These are phyloP conservation scores for Tadarida brasiliensis DNA, from an alignment of 2,797 vertebrate genomes.

Conservation along the genomic window DNA sequence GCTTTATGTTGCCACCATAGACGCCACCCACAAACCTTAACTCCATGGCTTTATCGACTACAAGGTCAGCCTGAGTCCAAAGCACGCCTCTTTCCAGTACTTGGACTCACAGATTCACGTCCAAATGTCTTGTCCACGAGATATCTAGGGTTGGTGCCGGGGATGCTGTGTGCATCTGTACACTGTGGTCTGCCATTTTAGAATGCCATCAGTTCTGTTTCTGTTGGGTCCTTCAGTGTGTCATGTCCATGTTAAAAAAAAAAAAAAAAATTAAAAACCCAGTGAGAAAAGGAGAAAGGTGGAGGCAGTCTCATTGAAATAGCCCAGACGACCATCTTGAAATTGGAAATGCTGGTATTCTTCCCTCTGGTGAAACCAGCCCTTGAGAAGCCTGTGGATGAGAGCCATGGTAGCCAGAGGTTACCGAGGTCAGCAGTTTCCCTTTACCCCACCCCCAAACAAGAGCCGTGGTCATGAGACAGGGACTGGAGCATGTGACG, in stretches of 20 bases:
- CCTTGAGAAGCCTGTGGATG: neutral
- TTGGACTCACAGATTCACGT: constrained; percentile 98
- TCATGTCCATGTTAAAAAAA: constrained; percentile 64
- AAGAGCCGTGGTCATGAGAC: neutral
- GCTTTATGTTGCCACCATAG: constrained; percentile 97
- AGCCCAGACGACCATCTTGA: neutral
- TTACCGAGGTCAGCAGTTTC: neutral
- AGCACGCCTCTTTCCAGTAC: constrained; percentile 92
- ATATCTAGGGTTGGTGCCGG: constrained; percentile 97
- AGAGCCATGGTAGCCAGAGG: neutral
- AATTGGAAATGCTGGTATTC: neutral
- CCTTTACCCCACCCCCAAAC: neutral
- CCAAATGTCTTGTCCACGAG: constrained; percentile 96
- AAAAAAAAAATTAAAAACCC: neutral
- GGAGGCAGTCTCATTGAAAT: neutral
- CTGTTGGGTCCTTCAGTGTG: constrained; percentile 59
- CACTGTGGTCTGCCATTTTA: constrained; percentile 96
- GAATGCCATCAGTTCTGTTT: constrained; percentile 50
- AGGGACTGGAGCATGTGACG: neutral
- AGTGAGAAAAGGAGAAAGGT: fast-evolving
- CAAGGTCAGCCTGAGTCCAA: constrained; percentile 91
- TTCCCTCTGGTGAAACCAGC: neutral
- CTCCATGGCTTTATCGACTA: constrained; percentile 98
- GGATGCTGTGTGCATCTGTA: constrained; percentile 97
- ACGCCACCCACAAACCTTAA: constrained; percentile 95